Conservation (phyloP, 2,888 invertebrate species). For the Cetonia aurata region DNA sequence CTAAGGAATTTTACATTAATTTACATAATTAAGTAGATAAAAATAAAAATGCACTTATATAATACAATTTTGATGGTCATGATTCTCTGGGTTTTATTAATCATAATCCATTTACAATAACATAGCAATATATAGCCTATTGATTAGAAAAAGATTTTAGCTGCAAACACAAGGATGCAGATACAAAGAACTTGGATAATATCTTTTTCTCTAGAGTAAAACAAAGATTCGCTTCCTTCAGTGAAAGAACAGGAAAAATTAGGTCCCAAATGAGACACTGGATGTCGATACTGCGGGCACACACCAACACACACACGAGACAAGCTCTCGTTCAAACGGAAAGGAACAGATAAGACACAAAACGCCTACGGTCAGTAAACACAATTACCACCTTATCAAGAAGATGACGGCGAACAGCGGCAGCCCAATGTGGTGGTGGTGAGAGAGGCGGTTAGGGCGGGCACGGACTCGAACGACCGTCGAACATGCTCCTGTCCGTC, state of each 20-base stretch:
- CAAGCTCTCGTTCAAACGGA: conserved; percentile 14
- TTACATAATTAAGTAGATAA: no score
- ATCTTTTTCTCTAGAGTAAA: neutral
- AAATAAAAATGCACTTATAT: no score
- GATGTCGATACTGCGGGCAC: conserved; percentile 14
- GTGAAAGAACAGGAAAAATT: conserved; percentile 26
- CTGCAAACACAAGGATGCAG: neutral
- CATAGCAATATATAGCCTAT: no score
- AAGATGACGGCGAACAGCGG: conserved; percentile 12
- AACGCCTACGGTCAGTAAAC: conserved; percentile 33
- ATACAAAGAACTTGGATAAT: conserved; percentile 9
- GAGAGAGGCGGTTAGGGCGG: neutral
- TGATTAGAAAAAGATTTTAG: no score
- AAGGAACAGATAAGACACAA: conserved; percentile 31
- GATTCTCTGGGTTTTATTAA: no score
- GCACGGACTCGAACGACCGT: conserved; percentile 56
- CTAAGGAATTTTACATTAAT: no score
- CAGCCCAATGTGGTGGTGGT: neutral
- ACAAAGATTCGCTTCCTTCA: neutral
- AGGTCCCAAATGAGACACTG: conserved; percentile 10
- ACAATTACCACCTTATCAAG: conserved; percentile 41
- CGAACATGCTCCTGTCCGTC: conserved; percentile 54
- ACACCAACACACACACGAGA: conserved; percentile 8
- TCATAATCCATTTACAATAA: no score
- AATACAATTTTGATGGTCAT: no score